Conservation (phyloP, 1,140 invertebrate genomes). For the Heliconius nattereri region DNA sequence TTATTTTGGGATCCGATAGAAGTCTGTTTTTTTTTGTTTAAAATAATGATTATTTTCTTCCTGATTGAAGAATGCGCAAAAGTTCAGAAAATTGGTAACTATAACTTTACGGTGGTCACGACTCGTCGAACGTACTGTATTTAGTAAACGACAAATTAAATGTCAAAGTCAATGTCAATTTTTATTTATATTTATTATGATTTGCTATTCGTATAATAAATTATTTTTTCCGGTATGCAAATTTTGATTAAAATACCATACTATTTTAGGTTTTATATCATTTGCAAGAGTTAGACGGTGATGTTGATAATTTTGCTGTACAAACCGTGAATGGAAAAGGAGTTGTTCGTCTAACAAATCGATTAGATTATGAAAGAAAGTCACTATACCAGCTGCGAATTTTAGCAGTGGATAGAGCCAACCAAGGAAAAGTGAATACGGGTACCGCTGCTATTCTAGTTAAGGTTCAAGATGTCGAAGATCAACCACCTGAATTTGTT, state of each 20-base stretch:
- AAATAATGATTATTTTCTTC: too few relatives aligned
- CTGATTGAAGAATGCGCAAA: too few relatives aligned
- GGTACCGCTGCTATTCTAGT: conserved; percentile 93
- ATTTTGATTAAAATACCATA: not conserved
- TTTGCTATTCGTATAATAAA: not conserved
- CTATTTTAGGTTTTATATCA: conserved; percentile 83
- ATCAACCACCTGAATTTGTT: conserved; percentile 95
- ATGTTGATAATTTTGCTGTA: conserved; percentile 90
- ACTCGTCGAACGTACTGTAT: too few relatives aligned
- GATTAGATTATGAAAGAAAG: conserved; percentile 93
- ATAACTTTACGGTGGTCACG: too few relatives aligned
- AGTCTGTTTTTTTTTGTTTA: too few relatives aligned
- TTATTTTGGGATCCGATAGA: too few relatives aligned
- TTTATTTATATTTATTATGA: not conserved
- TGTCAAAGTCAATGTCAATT: conserved; percentile 2
- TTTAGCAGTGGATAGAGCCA: conserved; percentile 92
- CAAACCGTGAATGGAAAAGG: conserved; percentile 93
- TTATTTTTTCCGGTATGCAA: not conserved
- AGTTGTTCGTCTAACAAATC: conserved; percentile 88
- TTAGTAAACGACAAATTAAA: not conserved
- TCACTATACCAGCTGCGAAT: conserved; percentile 93
- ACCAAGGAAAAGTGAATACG: conserved; percentile 88
- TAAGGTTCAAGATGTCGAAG: conserved; percentile 93
- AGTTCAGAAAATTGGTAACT: too few relatives aligned
- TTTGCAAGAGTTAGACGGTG: conserved; percentile 89